A percentile compares a stretch with the other conserved stretches of the same genome.
Conservation (phyloP, 2,888 invertebrate genomes). For the Andrena trimmerana region DNA sequence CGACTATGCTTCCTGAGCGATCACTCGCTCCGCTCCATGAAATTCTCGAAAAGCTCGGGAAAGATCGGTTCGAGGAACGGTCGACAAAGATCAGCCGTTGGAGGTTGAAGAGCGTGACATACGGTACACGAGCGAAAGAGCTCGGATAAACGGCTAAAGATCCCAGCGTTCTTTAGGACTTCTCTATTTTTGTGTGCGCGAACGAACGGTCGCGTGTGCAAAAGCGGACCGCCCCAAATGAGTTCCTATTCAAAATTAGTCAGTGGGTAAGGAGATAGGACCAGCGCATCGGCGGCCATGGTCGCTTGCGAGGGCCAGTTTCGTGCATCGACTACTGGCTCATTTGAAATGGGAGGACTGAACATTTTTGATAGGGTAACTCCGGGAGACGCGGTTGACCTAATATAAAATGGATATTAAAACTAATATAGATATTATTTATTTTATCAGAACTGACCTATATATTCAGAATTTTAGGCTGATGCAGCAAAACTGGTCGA, state of each 20-base stretch:
- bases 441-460: too few species aligned
- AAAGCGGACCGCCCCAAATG: slow-evolving; percentile 71
- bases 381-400: too few species aligned
- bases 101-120: slow-evolving; percentile 60
- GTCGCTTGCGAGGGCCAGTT: slow-evolving; percentile 25
- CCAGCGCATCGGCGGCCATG: slow-evolving; percentile 60
- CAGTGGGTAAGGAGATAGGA: slow-evolving; percentile 53
- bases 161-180: slow-evolving; percentile 34
- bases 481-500: too few species aligned
- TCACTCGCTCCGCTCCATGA: slow-evolving; percentile 48
- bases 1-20: slow-evolving; percentile 24
- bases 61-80: slow-evolving; percentile 28
- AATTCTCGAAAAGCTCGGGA: slow-evolving; percentile 56
- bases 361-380: background rate
- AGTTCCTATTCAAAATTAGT: slow-evolving; percentile 82
- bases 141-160: slow-evolving; percentile 36
- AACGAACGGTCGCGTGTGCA: background rate
- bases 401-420: too few species aligned
- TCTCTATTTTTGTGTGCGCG: slow-evolving; percentile 33
- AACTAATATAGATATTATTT: too few species aligned
- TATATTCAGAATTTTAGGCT: too few species aligned
- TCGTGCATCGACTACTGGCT: slow-evolving; percentile 48
- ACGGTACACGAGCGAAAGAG: slow-evolving; percentile 56
- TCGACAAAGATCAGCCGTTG: slow-evolving; percentile 45
- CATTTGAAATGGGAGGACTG: slow-evolving; percentile 16